Evolutionary conservation across 2,797 vertebrate species (phyloP).

Genomic region (Salarias fasciatus): DNA sequence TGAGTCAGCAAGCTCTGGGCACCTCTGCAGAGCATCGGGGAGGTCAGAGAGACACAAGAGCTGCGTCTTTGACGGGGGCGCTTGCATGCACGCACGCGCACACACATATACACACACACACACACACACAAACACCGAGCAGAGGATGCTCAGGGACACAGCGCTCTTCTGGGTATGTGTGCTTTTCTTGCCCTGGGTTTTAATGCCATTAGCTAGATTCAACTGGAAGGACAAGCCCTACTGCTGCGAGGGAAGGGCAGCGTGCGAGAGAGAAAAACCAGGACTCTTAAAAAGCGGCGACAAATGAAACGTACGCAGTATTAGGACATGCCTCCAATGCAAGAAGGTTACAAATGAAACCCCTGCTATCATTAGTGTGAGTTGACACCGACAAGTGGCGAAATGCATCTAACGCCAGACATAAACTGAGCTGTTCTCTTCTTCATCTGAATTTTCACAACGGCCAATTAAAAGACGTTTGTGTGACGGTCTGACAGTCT

Average conservation of each 20-base stretch:
- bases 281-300: constrained; percentile 7
- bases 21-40: constrained; percentile 66
- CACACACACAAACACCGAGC: constrained; percentile 24
- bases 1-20: constrained; percentile 76
- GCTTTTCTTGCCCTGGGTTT: constrained; percentile 53
- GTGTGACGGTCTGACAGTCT: constrained; percentile 25
- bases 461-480: constrained; percentile 9
- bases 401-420: constrained; percentile 5
- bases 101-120: constrained; percentile 12
- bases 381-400: constrained; percentile 7
- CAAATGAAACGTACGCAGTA: background rate
- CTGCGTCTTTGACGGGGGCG: constrained; percentile 51
- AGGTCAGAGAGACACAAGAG: constrained; percentile 61
- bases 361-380: constrained; percentile 5
- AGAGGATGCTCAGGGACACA: constrained; percentile 40
- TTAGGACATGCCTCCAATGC: background rate
- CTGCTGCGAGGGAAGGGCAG: constrained; percentile 40
- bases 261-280: background rate
- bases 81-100: constrained; percentile 4
- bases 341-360: too few species aligned
- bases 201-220: constrained; percentile 72
- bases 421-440: constrained; percentile 8
- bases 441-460: constrained; percentile 12
- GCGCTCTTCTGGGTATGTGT: constrained; percentile 28
- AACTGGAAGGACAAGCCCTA: constrained; percentile 60